Conservation (phyloP, 2,113 vertebrate species). For the Boleophthalmus pectinirostris region DNA sequence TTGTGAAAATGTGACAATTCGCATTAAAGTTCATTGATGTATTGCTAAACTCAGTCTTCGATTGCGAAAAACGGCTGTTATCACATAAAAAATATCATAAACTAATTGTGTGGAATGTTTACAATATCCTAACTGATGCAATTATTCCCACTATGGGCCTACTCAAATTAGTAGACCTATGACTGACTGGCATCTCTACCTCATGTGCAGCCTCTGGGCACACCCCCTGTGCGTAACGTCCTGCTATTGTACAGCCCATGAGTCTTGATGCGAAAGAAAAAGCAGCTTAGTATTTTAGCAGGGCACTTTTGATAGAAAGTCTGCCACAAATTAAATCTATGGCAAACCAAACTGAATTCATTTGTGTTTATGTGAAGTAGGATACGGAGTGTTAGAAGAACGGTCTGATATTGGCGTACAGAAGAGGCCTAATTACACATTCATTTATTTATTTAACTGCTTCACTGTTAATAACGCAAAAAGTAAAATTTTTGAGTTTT, state of each 20-base stretch:
- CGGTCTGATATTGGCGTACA: background rate
- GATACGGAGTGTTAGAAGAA: background rate
- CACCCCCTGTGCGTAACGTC: conserved; percentile 69
- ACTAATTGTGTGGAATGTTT: background rate
- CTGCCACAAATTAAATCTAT: background rate
- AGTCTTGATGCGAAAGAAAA: background rate
- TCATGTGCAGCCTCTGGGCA: conserved; percentile 39
- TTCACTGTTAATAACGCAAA: background rate
- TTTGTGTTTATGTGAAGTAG: background rate
- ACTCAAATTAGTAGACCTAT: background rate
- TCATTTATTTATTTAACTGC: no score
- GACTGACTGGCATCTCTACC: conserved; percentile 35
- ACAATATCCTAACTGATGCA: background rate
- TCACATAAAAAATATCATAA: background rate
- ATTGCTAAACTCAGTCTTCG: background rate
- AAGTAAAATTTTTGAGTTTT: background rate
- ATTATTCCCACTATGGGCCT: background rate
- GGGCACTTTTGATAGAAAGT: background rate
- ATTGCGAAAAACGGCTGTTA: background rate
- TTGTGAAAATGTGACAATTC: background rate
- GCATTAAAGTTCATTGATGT: background rate
- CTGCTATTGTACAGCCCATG: conserved; percentile 40
- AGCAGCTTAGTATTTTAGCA: background rate
- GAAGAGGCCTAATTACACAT: background rate
- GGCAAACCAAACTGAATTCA: background rate